Conservation (phyloP, 2,888 invertebrate species). For the Elmis aenea region DNA sequence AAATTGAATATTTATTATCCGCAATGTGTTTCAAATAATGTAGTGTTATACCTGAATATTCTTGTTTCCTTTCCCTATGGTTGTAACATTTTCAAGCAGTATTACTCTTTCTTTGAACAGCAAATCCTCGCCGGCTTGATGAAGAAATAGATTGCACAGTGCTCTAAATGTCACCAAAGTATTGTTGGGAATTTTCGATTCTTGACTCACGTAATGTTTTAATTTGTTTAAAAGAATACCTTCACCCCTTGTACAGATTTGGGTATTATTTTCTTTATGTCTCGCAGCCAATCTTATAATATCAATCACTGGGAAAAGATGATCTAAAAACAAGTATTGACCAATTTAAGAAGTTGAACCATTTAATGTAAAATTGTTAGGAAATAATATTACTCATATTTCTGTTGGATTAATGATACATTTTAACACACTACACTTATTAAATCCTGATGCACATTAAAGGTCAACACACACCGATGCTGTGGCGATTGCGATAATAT, state of each 20-base stretch:
- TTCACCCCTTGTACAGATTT: slow-evolving; percentile 49
- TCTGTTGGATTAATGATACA: too few relatives aligned
- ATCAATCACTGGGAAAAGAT: slow-evolving; percentile 86
- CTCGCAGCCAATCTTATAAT: slow-evolving; percentile 78
- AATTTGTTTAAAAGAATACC: slow-evolving; percentile 37
- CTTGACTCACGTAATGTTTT: slow-evolving; percentile 32
- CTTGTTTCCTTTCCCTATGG: slow-evolving; percentile 54
- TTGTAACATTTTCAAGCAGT: slow-evolving; percentile 52
- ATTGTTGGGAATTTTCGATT: slow-evolving; percentile 58
- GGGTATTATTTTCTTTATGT: slow-evolving; percentile 49
- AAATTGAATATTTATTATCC: neutral
- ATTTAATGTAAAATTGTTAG: too few relatives aligned
- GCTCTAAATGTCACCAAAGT: slow-evolving; percentile 74
- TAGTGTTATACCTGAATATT: slow-evolving; percentile 55
- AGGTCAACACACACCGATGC: too few relatives aligned
- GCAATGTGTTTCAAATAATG: neutral
- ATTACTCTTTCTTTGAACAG: slow-evolving; percentile 55
- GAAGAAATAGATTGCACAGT: slow-evolving; percentile 76
- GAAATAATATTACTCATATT: too few relatives aligned
- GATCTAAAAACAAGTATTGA: slow-evolving; percentile 52
- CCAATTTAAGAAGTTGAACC: slow-evolving; percentile 1
- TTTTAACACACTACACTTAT: too few relatives aligned
- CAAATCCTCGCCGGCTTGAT: slow-evolving; percentile 60
- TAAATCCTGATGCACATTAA: too few relatives aligned
- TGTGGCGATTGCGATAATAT: too few relatives aligned